Evolutionary conservation across 2,113 vertebrate species (phyloP).

Genomic region (Paramisgurnus dabryanus): DNA sequence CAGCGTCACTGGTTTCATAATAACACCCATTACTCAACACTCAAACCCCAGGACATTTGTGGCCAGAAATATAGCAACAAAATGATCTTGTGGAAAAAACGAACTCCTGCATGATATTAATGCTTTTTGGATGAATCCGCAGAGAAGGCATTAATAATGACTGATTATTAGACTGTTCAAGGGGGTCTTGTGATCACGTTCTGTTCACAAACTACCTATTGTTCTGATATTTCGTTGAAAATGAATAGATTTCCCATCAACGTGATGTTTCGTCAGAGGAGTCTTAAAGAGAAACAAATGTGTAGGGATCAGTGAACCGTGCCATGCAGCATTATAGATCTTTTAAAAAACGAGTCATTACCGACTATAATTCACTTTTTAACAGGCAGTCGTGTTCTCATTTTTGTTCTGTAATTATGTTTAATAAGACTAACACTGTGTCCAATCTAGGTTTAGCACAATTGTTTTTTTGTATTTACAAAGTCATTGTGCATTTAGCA

Average conservation of each 20-base stretch:
- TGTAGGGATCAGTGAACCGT: background rate
- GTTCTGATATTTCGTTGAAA: background rate
- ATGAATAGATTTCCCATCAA: background rate
- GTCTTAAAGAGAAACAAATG: background rate
- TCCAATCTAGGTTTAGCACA: background rate
- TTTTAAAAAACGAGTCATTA: slow-evolving; percentile 6
- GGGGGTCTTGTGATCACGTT: background rate
- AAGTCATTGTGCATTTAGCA: too few relatives aligned
- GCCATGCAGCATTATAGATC: slow-evolving; percentile 1
- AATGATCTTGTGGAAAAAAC: slow-evolving; percentile 26
- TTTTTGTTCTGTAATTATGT: background rate
- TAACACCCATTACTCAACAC: slow-evolving; percentile 46
- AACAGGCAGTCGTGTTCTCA: slow-evolving; percentile 20
- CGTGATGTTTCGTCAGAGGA: background rate
- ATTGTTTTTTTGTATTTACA: background rate
- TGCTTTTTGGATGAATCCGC: slow-evolving; percentile 31
- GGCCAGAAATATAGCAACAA: slow-evolving; percentile 44
- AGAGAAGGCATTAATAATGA: slow-evolving; percentile 30
- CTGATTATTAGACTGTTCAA: background rate
- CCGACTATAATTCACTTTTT: slow-evolving; percentile 2
- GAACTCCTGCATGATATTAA: slow-evolving; percentile 28
- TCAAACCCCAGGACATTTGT: slow-evolving; percentile 28
- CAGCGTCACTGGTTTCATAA: slow-evolving; percentile 27
- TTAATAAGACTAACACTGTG: background rate
- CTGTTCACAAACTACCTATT: background rate